phyloP scores from a whole-genome alignment of 1,140 invertebrate species.

The Trichoplusia ni region DNA sequence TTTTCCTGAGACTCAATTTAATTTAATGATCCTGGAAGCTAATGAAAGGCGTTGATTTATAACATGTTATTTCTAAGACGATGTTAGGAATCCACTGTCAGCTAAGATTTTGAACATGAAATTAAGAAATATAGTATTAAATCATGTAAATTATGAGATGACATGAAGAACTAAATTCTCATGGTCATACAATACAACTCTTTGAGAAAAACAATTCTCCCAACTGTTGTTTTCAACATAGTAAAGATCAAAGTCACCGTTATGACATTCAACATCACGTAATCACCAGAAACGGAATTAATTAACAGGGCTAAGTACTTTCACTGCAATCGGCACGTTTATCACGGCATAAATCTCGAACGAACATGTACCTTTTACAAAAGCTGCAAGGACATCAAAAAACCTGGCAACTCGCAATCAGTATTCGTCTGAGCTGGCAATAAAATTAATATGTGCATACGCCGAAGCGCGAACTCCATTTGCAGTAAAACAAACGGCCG shows the following conservation, averaged over 20 bases:
- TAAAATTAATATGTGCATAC: slow-evolving; percentile 32
- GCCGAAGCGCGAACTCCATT: slow-evolving; percentile 29
- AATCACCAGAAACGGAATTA: no score
- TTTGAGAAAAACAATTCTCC: no score
- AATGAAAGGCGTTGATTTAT: neutral
- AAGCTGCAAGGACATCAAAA: slow-evolving; percentile 24
- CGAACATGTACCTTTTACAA: slow-evolving; percentile 8
- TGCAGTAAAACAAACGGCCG: slow-evolving; percentile 31
- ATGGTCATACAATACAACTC: no score
- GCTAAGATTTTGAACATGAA: no score
- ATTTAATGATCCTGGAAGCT: slow-evolving; percentile 21
- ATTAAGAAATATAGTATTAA: no score
- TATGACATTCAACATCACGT: no score
- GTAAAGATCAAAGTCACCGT: no score
- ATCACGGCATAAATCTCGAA: slow-evolving; percentile 23
- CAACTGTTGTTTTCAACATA: no score
- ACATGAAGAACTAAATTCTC: no score
- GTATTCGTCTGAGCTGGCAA: slow-evolving; percentile 24
- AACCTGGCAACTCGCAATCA: slow-evolving; percentile 21
- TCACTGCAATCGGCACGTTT: slow-evolving; percentile 9
- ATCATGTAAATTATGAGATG: no score
- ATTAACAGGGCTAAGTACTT: neutral
- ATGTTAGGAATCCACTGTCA: neutral
- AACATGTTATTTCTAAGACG: neutral
- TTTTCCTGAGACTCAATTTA: neutral